Conservation (phyloP, 2,113 vertebrate genomes). For the Elephas maximus region DNA sequence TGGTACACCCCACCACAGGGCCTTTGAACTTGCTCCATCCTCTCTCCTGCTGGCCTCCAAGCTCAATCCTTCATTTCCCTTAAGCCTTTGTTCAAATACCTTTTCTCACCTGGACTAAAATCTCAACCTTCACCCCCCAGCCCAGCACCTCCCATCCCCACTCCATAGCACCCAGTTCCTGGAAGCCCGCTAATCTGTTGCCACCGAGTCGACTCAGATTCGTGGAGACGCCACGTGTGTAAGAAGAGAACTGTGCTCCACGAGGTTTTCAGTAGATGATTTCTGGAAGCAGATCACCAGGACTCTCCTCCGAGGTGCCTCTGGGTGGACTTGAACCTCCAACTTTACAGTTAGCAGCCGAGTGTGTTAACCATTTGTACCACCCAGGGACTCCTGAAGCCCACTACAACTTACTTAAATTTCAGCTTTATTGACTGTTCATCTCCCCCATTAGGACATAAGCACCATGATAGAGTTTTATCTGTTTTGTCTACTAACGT, state of each 20-base stretch:
- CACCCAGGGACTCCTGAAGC: too few relatives aligned
- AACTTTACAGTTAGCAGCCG: too few relatives aligned
- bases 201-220: too few relatives aligned
- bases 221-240: too few relatives aligned
- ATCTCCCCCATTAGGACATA: accelerated
- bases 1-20: background rate
- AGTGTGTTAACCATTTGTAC: too few relatives aligned
- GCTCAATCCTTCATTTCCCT: background rate
- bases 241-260: too few relatives aligned
- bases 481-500: background rate
- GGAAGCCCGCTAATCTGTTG: background rate
- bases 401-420: accelerated
- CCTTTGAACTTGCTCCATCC: background rate
- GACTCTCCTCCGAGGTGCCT: too few relatives aligned
- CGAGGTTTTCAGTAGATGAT: too few relatives aligned
- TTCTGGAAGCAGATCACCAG: too few relatives aligned
- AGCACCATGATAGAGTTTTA: background rate
- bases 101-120: background rate
- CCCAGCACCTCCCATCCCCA: accelerated
- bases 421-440: accelerated
- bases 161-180: background rate
- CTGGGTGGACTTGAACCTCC: too few relatives aligned
- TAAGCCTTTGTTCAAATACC: background rate
- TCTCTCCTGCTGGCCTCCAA: too few relatives aligned
- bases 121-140: accelerated